Percentiles rank a stretch among this genome's conserved stretches.
These are phyloP conservation scores for Hemichromis elongatus DNA, from an alignment of 2,113 vertebrate species.

Conservation along the genomic window DNA sequence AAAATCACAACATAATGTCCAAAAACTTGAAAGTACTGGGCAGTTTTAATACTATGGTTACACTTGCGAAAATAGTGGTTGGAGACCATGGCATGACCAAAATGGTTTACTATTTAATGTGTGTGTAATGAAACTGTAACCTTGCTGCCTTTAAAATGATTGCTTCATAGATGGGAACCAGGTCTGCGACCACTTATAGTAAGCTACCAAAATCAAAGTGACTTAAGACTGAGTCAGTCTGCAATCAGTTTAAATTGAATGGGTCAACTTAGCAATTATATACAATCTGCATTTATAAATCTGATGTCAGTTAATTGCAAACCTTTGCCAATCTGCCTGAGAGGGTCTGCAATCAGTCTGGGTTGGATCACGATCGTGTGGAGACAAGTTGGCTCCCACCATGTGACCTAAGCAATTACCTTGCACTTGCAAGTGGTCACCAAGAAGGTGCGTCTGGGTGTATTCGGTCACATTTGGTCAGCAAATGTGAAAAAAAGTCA, in stretches of 20 bases:
- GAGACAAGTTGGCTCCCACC: background rate
- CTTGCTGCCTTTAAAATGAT: background rate
- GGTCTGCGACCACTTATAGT: rapidly evolving
- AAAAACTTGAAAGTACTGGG: background rate
- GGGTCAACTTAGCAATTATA: background rate
- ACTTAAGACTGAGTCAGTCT: background rate
- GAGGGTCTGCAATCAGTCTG: background rate
- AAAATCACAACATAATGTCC: background rate
- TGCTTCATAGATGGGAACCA: background rate
- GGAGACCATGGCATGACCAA: rapidly evolving
- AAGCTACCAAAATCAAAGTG: background rate
- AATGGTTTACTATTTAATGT: background rate
- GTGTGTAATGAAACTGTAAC: background rate
- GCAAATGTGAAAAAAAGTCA: background rate
- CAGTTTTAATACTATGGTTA: background rate
- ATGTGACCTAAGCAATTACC: background rate
- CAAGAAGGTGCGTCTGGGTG: background rate
- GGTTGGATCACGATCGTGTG: background rate
- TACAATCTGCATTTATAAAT: background rate
- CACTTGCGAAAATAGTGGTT: background rate
- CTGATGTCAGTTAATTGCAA: background rate
- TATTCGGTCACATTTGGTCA: background rate
- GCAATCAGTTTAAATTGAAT: background rate
- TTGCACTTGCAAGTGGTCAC: background rate
- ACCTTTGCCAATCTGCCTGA: background rate